Evolutionary conservation across 2,888 invertebrate genomes (phyloP), one percentile per base, ranked within the genome.

Genomic region (Chymomyza fuscimana): DNA sequence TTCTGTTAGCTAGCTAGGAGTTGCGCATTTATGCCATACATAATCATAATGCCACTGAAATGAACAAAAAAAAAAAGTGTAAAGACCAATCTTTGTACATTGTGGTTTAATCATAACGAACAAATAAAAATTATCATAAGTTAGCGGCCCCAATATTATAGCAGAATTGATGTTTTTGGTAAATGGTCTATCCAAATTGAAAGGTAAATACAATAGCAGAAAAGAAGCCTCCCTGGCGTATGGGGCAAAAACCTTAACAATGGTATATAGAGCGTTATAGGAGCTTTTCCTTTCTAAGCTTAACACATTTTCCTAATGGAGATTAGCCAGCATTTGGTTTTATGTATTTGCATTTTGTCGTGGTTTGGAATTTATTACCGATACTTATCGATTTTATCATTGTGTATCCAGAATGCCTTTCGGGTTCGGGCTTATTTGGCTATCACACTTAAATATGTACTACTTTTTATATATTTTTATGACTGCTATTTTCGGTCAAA

Each of bases 281-380:
- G 72, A 72, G 69, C 64, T 65, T 69, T 25, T 25, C 25, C 25
- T 4, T 25, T 75, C 70, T 69, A 52, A 64, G 75, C 76, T 76
- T 50, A 75, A 66, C 66, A 76, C 70, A 77, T 77, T 77, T 77
- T 69, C 74, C 71, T 77, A 76, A 77, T 77, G 74, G 77, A 77
- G 77, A 77, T 77, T 71, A 77, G 74, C 71, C 69, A 71, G 69
- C 77, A 77, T 77, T 77, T 71, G 67, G 74, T 64, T 77, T 77
- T 77, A 32, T 19, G 32, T 60, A 74, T 77, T 76, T 71, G 74
- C 73, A 71, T 76, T 72, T 69, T 50, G 59, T 56, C 73, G 58
- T 67, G 72, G 63, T 61, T 70, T 67, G 63, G 65, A 71, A 74
- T 75, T 75, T 77, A 77, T 77, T 77, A 71, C 77, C 69, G 69